A percentile compares a stretch with the other conserved stretches of the same genome.
phyloP scores from a whole-genome alignment of 2,888 invertebrate species.

The Tipula helvola region DNA sequence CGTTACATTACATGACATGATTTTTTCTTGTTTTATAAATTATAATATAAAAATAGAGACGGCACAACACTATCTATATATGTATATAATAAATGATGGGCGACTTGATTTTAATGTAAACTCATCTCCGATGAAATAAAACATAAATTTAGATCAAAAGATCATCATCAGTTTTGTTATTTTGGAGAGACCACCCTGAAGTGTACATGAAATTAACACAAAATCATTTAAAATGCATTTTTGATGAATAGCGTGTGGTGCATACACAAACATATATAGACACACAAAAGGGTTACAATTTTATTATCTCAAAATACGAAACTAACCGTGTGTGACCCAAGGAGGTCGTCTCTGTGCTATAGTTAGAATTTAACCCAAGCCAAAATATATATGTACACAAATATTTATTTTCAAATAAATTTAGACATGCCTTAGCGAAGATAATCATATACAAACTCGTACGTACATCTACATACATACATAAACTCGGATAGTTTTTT shows the following conservation, averaged over 20 bases:
- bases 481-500: not conserved
- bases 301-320: not conserved
- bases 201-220: not conserved
- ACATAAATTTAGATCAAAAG: constrained; percentile 4
- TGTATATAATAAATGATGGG: not conserved
- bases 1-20: not conserved
- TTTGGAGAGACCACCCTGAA: not conserved
- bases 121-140: not conserved
- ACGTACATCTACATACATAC: not conserved
- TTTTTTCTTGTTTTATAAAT: not conserved
- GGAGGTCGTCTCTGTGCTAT: not conserved
- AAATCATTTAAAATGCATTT: not conserved
- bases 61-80: not conserved
- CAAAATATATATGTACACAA: not conserved
- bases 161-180: not conserved
- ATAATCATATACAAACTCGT: not conserved
- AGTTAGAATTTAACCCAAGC: not conserved
- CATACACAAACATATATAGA: not conserved
- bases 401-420: not conserved
- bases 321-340: not conserved
- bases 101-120: not conserved
- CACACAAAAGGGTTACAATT: not conserved
- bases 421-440: not conserved
- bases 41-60: not conserved
- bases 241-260: not conserved